Base-by-base conservation (phyloP, 2,113 vertebrate species). In the Bujurquina vittata region DNA sequence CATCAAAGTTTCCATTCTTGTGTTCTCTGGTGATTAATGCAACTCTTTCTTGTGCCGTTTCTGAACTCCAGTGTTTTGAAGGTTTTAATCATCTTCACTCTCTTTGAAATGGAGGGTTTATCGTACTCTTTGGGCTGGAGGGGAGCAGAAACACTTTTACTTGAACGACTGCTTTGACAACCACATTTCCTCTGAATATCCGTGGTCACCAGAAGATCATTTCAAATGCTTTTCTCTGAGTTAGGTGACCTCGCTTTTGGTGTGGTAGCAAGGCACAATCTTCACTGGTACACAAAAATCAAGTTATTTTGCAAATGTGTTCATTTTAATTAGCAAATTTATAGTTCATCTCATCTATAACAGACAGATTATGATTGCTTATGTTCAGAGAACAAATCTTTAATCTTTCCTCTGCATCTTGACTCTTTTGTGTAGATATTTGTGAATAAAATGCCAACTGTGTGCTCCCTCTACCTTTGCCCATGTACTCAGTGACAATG, bases 401-500 rank as follows among this genome's bases (percentile, higher is more conserved):
- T 72, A 54, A 54, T 72, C 18, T 54, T 54, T 54, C 67, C 67
- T 72, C 46, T 72, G 31, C 26, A 31, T 1, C 52, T 52, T 17
- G 31, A 52, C 46, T 52, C 23, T 31, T 52, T 20, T 26, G 26
- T 31, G 23, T 49, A 52, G 23, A 7, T 69, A 4, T 10, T 18
- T 49, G 6, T 52, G 49, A 52, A 18, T 52, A 52, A 52, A 17
- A 52, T 37, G 33, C 33, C 29, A 7, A 35, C 33, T 35, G 33
- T 29, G 10, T 65, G 1, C 18, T 57, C 69, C 37, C 3, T 89
- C 79, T 49, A 99, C 98, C 98, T 98, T 99, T 97, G 90, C 96
- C 96, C 98, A 99, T 99, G 84, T 98, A 99, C 88, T 99, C 98
- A 0, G 98, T 99, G 94, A 99, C 97, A 8, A 99, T 99, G 93